These are phyloP conservation scores for Lycophotia porphyrea DNA, from an alignment of 2,888 invertebrate genomes.

Conservation along the genomic window DNA sequence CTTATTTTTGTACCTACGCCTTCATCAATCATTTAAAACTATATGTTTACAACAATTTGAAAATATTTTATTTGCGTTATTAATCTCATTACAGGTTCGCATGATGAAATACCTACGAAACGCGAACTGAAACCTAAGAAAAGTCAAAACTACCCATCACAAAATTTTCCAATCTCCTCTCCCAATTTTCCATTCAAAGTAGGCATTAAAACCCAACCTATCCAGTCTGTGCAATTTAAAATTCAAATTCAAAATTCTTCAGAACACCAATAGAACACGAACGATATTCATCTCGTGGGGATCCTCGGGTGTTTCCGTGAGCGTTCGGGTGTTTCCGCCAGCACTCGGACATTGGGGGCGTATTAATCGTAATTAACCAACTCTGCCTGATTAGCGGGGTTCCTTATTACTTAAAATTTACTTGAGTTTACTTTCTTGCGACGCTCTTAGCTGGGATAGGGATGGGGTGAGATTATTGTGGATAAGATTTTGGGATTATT, in stretches of 20 bases:
- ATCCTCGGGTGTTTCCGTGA: conserved; percentile 49
- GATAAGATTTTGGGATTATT: conserved; percentile 62
- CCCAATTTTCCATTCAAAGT: not conserved
- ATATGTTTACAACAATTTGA: not conserved
- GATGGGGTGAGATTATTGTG: conserved; percentile 65
- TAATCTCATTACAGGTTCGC: not conserved
- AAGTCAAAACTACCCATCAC: not conserved
- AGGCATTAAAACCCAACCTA: conserved; percentile 32
- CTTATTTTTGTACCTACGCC: too few species aligned
- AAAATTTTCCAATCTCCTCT: too few species aligned
- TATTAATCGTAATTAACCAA: conserved; percentile 83
- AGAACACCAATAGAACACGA: conserved; percentile 55
- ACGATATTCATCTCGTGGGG: conserved; percentile 59
- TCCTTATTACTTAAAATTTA: conserved; percentile 87
- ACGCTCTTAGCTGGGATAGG: conserved; percentile 74
- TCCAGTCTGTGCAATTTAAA: conserved; percentile 50
- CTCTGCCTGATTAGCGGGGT: conserved; percentile 79
- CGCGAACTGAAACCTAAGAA: not conserved
- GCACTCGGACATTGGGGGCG: conserved; percentile 70
- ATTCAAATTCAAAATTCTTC: conserved; percentile 59
- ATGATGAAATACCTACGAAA: not conserved
- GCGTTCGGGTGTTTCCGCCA: conserved; percentile 55
- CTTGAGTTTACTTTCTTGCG: conserved; percentile 83
- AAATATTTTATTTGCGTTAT: not conserved
- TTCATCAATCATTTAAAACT: not conserved